Conservation (phyloP, 2,888 invertebrate genomes). For the Cephus rjabovi region DNA sequence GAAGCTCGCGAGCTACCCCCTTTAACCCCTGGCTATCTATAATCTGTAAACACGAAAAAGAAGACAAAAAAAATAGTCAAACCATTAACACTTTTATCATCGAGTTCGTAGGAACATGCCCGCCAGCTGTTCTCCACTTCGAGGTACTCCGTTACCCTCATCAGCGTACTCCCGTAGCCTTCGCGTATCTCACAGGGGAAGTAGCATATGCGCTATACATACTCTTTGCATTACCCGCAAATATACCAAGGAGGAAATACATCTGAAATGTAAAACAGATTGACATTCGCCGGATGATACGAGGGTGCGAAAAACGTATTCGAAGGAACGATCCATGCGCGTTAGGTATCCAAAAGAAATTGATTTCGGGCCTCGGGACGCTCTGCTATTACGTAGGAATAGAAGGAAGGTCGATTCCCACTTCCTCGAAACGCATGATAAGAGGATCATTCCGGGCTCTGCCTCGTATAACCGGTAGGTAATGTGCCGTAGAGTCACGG, state of each 20-base stretch:
- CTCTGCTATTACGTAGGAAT: neutral
- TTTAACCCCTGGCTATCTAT: neutral
- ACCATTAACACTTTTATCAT: neutral
- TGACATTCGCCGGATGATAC: neutral
- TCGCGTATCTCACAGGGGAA: neutral
- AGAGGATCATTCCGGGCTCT: conserved; percentile 32
- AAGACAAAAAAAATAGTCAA: neutral
- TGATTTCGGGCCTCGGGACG: neutral
- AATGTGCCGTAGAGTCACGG: conserved; percentile 37
- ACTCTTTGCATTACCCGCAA: conserved; percentile 15
- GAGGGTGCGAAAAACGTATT: neutral
- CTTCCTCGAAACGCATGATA: conserved; percentile 26
- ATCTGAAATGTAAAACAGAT: neutral
- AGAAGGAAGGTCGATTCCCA: neutral
- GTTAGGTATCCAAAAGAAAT: neutral
- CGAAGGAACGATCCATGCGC: neutral
- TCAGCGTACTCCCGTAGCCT: neutral
- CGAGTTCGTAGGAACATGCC: neutral
- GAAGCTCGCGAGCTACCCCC: neutral
- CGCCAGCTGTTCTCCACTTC: neutral
- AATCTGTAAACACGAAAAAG: neutral
- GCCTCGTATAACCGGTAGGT: conserved; percentile 39
- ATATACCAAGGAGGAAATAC: neutral
- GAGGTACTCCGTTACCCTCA: neutral
- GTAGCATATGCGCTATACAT: neutral